A percentile compares a stretch with the other conserved stretches of the same genome.
These are phyloP conservation scores for Henicopernis longicauda DNA, from an alignment of 2,113 vertebrate species.

Conservation along the genomic window DNA sequence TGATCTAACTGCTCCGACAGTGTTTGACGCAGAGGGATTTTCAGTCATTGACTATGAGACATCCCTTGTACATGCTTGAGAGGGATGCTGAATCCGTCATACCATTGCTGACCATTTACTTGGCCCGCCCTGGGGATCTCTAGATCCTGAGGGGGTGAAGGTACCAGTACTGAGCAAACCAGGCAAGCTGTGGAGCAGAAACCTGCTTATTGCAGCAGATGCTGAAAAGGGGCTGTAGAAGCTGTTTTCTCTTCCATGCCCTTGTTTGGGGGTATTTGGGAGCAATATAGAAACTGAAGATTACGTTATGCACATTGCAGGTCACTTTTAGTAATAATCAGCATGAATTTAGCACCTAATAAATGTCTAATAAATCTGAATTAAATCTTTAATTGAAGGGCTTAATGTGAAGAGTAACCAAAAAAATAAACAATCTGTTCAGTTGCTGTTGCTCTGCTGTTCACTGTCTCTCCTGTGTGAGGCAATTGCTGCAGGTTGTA, in stretches of 20 bases:
- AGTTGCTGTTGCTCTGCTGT: not conserved
- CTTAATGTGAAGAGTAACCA: not conserved
- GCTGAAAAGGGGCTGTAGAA: not conserved
- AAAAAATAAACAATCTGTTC: not conserved
- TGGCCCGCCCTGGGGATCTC: not conserved
- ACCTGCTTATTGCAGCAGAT: not conserved
- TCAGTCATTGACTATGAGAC: not conserved
- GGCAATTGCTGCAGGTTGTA: not conserved
- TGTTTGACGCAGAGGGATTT: not conserved
- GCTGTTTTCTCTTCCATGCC: not conserved
- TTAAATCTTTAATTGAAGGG: not conserved
- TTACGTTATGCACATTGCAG: fast-evolving
- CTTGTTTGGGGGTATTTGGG: not conserved
- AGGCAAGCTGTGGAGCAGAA: not conserved
- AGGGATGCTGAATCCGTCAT: not conserved
- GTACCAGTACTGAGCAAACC: not conserved
- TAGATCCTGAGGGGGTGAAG: not conserved
- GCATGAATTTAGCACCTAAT: not conserved
- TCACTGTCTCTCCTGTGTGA: not conserved
- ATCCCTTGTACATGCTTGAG: fast-evolving
- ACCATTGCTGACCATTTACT: not conserved
- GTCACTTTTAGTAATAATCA: not conserved
- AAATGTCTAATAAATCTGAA: not conserved
- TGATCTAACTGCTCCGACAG: conserved; percentile 29
- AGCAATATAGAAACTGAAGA: not conserved